Evolutionary conservation across 2,113 vertebrate genomes (phyloP), one percentile per base, ranked within the genome.

Genomic region (Hucho hucho): DNA sequence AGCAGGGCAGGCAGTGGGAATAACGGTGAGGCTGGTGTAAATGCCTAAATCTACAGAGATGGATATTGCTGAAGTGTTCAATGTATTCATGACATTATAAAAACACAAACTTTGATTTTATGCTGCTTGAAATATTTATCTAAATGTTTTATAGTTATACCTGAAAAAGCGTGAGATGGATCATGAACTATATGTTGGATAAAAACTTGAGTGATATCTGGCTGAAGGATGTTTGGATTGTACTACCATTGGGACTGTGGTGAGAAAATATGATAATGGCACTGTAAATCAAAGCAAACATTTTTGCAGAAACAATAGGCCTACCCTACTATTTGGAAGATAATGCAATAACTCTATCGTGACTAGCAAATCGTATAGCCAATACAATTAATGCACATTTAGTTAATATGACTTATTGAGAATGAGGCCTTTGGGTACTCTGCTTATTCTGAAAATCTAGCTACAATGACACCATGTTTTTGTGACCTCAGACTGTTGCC

Each of bases 51-150:
- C 81, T 83, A 73, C 72, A 79, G 20, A 78, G 78, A 88, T 72
- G 61, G 80, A 83, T 79, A 86, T 76, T 81, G 80, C 70, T 79
- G 79, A 76, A 82, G 78, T 56, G 29, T 83, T 86, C 74, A 68
- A 72, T 81, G 82, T 86, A 83, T 87, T 90, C 83, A 87, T 77
- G 75, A 81, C 20, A 47, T 78, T 59, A 75, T 85, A 84, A 87
- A 85, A 87, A 84, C 46, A 87, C 77, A 88, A 85, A 88, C 75
- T 86, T 88, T 85, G 78, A 87, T 84, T 89, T 88, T 82, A 88
- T 74, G 65, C 78, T 63, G 70, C 77, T 79, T 76, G 59, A 87
- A 88, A 86, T 79, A 86, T 87, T 75, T 81, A 87, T 87, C 81
- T 79, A 81, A 88, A 83, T 85, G 78, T 70, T 91, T 91, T 90